Conservation (phyloP, 2,797 vertebrate species). For the Hydrolagus colliei region DNA sequence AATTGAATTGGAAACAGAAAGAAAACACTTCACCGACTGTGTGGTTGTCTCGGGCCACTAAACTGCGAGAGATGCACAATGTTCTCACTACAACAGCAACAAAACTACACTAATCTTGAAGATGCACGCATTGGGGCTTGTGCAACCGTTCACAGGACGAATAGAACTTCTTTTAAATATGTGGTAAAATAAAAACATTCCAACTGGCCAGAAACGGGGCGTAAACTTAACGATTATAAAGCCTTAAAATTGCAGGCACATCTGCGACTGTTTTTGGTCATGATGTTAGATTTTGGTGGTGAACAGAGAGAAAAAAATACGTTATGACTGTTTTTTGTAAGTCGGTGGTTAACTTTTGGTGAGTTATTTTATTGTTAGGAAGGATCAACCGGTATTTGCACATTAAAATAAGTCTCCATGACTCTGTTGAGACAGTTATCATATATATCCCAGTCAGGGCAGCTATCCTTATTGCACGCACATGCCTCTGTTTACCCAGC, state of each 20-base stretch:
- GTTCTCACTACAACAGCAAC: not conserved
- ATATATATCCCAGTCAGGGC: not conserved
- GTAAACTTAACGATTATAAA: not conserved
- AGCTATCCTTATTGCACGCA: not conserved
- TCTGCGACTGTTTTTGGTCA: not conserved
- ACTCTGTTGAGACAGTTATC: conserved; percentile 2
- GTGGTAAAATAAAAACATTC: not conserved
- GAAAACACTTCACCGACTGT: not conserved
- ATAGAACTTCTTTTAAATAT: no score
- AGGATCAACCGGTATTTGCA: not conserved
- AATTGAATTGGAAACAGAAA: not conserved
- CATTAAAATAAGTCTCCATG: no score
- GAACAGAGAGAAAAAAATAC: not conserved
- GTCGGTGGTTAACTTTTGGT: not conserved
- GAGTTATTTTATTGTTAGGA: not conserved
- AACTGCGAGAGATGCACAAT: not conserved
- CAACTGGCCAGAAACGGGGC: not conserved
- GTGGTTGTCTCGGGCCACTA: no score
- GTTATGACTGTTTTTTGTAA: not conserved
- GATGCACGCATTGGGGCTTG: not conserved
- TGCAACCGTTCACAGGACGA: no score
- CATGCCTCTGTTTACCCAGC: no score
- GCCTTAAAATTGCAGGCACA: not conserved
- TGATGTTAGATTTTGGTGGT: not conserved
- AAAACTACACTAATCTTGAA: not conserved